phyloP scores from a whole-genome alignment of 2,113 vertebrate species.

The Hystrix brachyura region DNA sequence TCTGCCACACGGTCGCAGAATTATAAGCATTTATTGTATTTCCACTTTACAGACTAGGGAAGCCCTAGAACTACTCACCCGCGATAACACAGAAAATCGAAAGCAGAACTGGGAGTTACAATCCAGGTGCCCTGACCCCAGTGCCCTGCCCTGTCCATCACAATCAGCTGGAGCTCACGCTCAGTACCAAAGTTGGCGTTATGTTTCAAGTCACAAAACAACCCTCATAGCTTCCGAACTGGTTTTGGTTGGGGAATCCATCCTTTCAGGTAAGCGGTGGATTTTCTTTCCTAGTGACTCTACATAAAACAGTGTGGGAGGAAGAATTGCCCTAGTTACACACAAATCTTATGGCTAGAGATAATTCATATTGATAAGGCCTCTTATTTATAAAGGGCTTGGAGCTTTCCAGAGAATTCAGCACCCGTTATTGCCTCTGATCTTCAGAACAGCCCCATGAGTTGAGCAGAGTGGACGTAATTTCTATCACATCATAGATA shows the following conservation, averaged over 20 bases:
- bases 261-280: neutral
- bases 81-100: conserved; percentile 18
- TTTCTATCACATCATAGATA: neutral
- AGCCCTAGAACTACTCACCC: neutral
- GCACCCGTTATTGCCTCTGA: neutral
- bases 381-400: conserved; percentile 39
- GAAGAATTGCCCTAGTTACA: neutral
- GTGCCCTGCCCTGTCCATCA: neutral
- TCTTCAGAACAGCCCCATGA: neutral
- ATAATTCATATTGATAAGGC: conserved; percentile 15
- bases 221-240: neutral
- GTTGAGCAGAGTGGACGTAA: neutral
- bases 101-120: neutral
- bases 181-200: neutral
- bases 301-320: neutral
- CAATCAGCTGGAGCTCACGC: neutral
- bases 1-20: neutral
- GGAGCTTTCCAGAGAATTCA: conserved; percentile 29
- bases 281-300: conserved; percentile 48
- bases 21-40: neutral
- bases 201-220: conserved; percentile 30
- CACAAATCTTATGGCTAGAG: neutral
- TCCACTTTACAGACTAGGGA: neutral
- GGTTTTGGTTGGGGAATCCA: neutral
- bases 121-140: neutral